A percentile compares a stretch with the other conserved stretches of the same genome.
Evolutionary conservation across 2,113 vertebrate genomes (phyloP).

Genomic region (Sterrhoptilus dennistouni): DNA sequence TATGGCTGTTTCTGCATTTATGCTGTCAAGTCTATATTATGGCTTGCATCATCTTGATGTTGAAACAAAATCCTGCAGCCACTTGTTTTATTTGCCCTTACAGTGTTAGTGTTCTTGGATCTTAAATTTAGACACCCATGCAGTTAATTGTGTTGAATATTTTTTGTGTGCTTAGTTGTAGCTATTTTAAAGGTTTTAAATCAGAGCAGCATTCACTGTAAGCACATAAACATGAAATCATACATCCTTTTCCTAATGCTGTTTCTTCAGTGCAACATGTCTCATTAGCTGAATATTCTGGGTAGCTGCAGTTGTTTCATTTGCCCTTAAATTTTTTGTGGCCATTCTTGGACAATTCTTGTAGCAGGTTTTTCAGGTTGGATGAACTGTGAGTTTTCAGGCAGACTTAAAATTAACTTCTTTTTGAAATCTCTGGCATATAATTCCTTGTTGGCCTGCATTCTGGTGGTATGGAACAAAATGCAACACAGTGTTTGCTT

Average conservation of each 20-base stretch:
- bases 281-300: background rate
- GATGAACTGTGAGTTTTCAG: background rate
- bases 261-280: background rate
- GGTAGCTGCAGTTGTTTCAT: background rate
- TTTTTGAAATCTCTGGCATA: background rate
- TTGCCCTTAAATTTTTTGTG: background rate
- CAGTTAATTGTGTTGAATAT: background rate
- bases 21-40: background rate
- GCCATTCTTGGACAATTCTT: background rate
- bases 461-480: background rate
- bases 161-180: background rate
- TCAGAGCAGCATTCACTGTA: background rate
- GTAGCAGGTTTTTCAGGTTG: background rate
- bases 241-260: background rate
- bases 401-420: background rate
- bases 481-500: accelerated
- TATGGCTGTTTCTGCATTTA: background rate
- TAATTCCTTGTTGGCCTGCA: background rate
- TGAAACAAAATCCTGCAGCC: background rate
- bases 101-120: background rate
- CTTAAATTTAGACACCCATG: background rate
- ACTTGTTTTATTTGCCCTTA: background rate
- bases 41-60: background rate
- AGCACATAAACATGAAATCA: background rate
- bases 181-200: background rate